phyloP scores from a whole-genome alignment of 1,140 invertebrate species.

The Hylaeus volcanicus region DNA sequence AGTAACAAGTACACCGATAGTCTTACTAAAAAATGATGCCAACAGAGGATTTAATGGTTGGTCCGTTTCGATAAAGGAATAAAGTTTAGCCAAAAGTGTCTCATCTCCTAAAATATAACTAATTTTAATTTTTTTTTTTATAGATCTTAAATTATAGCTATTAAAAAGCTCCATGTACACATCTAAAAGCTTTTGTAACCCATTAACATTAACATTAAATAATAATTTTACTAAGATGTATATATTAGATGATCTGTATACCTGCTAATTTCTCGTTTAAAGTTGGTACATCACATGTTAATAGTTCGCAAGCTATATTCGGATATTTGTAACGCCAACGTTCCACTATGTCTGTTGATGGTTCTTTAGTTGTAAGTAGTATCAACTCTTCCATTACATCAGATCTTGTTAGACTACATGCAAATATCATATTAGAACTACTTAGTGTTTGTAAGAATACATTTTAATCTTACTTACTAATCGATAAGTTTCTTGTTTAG shows the following conservation, averaged over 20 bases:
- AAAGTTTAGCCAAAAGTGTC: conserved; percentile 90
- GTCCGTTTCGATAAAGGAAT: conserved; percentile 92
- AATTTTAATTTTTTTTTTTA: background rate
- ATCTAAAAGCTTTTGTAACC: background rate
- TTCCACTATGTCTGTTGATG: conserved; percentile 88
- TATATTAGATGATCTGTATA: conserved; percentile 40
- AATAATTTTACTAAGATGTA: background rate
- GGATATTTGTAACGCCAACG: conserved; percentile 93
- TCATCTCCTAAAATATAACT: conserved; percentile 82
- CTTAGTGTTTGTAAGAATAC: background rate
- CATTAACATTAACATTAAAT: background rate
- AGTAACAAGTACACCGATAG: conserved; percentile 91
- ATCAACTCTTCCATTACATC: conserved; percentile 93
- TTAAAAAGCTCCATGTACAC: background rate
- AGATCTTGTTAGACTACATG: conserved; percentile 89
- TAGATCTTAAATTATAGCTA: background rate
- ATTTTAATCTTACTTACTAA: conserved; percentile 87
- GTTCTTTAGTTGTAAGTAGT: conserved; percentile 92
- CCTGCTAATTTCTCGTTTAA: conserved; percentile 91
- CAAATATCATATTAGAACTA: conserved; percentile 49
- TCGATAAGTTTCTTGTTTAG: conserved; percentile 95
- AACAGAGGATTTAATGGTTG: conserved; percentile 95
- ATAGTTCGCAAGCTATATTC: conserved; percentile 95
- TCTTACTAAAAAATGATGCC: conserved; percentile 97
- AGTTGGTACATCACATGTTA: conserved; percentile 92